A percentile compares a stretch with the other conserved stretches of the same genome.
Conservation (phyloP, 2,113 vertebrate species). For the Ictidomys tridecemlineatus region DNA sequence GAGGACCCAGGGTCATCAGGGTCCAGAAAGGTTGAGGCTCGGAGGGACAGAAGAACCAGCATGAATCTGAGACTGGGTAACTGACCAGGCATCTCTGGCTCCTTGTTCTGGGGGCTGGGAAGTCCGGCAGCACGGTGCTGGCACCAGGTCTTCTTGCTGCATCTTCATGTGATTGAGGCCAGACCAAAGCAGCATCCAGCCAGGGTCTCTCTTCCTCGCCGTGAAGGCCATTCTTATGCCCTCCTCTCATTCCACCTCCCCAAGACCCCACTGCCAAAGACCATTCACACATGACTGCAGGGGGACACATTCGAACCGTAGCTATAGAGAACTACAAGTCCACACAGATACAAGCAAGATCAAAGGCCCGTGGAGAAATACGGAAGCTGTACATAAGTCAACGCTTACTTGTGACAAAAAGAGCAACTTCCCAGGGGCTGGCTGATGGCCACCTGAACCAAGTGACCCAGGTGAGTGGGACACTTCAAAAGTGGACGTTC, state of each 20-base stretch:
- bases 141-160: not conserved
- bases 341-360: not conserved
- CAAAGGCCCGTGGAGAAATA: not conserved
- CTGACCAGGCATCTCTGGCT: not conserved
- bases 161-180: not conserved
- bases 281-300: not conserved
- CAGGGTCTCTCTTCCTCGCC: not conserved
- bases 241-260: not conserved
- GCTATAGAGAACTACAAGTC: not conserved
- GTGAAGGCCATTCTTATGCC: not conserved
- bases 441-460: not conserved
- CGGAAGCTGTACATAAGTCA: not conserved
- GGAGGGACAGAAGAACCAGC: not conserved
- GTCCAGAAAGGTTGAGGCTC: not conserved
- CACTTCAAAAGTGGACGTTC: not conserved
- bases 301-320: not conserved
- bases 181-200: too few relatives aligned
- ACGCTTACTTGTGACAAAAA: not conserved
- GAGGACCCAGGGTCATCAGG: not conserved
- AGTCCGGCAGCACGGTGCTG: not conserved
- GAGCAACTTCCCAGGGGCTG: not conserved
- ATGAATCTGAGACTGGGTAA: not conserved
- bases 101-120: not conserved
- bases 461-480: not conserved
- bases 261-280: not conserved